A percentile compares a stretch with the other conserved stretches of the same genome.
phyloP scores from a whole-genome alignment of 2,888 invertebrate genomes.

The Eumacrocentrus americanus region DNA sequence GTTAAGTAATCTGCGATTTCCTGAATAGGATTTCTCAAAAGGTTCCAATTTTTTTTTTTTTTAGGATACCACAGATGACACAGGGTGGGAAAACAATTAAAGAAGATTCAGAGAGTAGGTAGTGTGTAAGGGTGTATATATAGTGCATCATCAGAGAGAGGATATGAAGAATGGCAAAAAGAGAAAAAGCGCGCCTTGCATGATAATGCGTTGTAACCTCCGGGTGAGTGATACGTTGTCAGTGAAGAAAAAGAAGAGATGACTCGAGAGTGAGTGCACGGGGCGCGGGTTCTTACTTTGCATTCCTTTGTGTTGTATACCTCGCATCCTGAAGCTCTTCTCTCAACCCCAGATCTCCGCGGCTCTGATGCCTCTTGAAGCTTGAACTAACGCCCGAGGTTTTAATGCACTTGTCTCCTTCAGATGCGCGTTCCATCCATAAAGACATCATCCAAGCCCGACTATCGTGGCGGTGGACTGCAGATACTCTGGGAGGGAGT shows the following conservation, averaged over 20 bases:
- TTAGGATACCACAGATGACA: too few species aligned
- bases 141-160: background rate
- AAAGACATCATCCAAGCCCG: constrained; percentile 54
- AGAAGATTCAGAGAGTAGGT: background rate
- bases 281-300: constrained; percentile 58
- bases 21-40: too few species aligned
- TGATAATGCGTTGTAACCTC: constrained; percentile 57
- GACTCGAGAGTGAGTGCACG: constrained; percentile 27
- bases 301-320: constrained; percentile 60
- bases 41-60: too few species aligned
- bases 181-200: constrained; percentile 51
- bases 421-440: constrained; percentile 54
- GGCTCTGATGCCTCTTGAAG: constrained; percentile 41
- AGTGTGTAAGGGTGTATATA: background rate
- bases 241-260: constrained; percentile 25
- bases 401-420: constrained; percentile 62
- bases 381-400: constrained; percentile 60
- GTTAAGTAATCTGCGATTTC: too few species aligned
- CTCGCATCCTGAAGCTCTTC: constrained; percentile 46
- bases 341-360: constrained; percentile 26
- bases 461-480: constrained; percentile 1
- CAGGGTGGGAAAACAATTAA: background rate
- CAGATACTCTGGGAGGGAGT: constrained; percentile 36
- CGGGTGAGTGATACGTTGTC: constrained; percentile 45
- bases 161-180: constrained; percentile 32